phyloP scores from a whole-genome alignment of 2,888 invertebrate species.

The Crematogaster levior region DNA sequence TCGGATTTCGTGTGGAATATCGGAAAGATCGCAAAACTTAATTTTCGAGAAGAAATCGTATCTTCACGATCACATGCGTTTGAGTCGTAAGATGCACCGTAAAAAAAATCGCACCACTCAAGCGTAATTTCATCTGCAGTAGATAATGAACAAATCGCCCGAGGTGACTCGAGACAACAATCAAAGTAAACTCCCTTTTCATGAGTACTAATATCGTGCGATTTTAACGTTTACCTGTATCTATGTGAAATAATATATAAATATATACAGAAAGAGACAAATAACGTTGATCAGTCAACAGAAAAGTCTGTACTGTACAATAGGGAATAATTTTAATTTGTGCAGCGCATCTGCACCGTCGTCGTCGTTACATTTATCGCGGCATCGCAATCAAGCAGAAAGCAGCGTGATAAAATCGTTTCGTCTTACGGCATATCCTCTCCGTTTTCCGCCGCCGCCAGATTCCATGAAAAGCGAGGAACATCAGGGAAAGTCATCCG shows the following conservation, averaged over 20 bases:
- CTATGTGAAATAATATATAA: background rate
- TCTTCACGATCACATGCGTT: background rate
- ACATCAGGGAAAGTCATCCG: slow-evolving; percentile 65
- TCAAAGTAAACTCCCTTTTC: background rate
- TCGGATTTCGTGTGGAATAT: slow-evolving; percentile 20
- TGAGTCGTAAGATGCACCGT: background rate
- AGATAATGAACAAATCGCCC: background rate
- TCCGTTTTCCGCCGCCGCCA: background rate
- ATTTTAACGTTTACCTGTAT: background rate
- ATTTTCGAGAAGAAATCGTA: slow-evolving; percentile 18
- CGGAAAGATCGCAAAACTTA: slow-evolving; percentile 1
- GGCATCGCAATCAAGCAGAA: slow-evolving; percentile 36
- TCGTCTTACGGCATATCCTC: slow-evolving; percentile 7
- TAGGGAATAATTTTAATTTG: slow-evolving; percentile 15
- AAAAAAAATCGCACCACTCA: slow-evolving; percentile 7
- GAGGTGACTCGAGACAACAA: slow-evolving; percentile 7
- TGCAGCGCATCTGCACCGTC: background rate
- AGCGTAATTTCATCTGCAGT: slow-evolving; percentile 1
- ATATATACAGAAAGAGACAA: background rate
- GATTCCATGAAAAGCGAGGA: slow-evolving; percentile 32
- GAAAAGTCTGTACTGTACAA: background rate
- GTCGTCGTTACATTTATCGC: slow-evolving; percentile 2
- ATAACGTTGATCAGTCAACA: background rate
- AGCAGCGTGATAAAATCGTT: slow-evolving; percentile 34
- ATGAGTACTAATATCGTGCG: background rate